Evolutionary conservation across 2,888 invertebrate genomes (phyloP), one percentile per base, ranked within the genome.

Genomic region (Taenaris catops): DNA sequence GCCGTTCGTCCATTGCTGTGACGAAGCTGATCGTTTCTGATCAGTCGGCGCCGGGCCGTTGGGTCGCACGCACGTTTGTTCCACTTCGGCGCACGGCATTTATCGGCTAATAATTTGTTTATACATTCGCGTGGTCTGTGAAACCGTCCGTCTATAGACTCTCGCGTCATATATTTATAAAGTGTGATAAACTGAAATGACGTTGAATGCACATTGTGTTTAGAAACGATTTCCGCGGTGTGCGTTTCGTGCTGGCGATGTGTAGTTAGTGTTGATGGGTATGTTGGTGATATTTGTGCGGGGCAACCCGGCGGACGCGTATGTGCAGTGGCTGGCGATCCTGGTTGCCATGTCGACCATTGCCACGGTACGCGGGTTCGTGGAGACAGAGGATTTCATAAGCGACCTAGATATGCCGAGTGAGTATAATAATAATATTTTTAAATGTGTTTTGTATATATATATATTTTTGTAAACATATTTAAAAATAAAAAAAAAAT

Each of bases 361-460:
- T 53, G 59, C 69, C 47, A 60, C 65, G 55, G 60, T 73, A 57
- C 58, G 76, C 55, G 76, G 74, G 40, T 84, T 83, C 58, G 72
- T 87, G 52, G 88, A 88, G 43, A 87, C 88, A 8, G 88, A 79
- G 49, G 80, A 88, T 48, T 81, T 84, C 46, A 87, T 88, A 51
- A 89, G 88, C 51, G 89, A 89, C 48, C 67, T 89, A 48, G 89
- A 89, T 52, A 87, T 84, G 53, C 89, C 89, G 52, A 80, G 89
- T 89, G 59, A 84, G 78, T 64, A 10, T 28, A 2, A 2, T 4
- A 16, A 9, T 16, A 14, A 14, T 14, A n/a, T n/a, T n/a, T n/a
- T n/a, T n/a, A n/a, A n/a, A n/a, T n/a, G n/a, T n/a, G n/a, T n/a
- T n/a, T n/a, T n/a, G n/a, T n/a, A n/a, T n/a, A n/a, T n/a, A n/a